A percentile compares a stretch with the other conserved stretches of the same genome.
These are phyloP conservation scores for Rhabdophis nuchalis DNA, from an alignment of 2,797 vertebrate species.

Conservation along the genomic window DNA sequence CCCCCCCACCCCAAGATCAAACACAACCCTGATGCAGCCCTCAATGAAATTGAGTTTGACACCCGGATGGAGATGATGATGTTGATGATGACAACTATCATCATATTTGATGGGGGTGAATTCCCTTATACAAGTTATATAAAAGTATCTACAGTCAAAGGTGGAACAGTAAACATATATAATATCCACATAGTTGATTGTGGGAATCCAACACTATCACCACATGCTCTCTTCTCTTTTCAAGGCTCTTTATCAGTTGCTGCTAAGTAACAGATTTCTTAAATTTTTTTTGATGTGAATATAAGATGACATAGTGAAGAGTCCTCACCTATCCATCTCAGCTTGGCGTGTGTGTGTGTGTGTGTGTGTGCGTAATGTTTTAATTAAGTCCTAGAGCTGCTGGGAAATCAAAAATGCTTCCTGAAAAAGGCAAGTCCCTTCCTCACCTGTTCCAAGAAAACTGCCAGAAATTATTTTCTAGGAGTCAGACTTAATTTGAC, in stretches of 20 bases:
- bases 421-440: not conserved
- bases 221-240: not conserved
- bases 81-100: not conserved
- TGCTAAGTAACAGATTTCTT: not conserved
- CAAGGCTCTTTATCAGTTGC: not conserved
- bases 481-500: not conserved
- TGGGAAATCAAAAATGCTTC: not conserved
- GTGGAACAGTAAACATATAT: not conserved
- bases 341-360: not conserved
- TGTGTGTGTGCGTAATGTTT: not conserved
- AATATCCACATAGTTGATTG: not conserved
- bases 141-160: not conserved
- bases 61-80: not conserved
- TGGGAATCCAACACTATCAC: not conserved
- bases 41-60: too few species aligned
- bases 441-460: not conserved
- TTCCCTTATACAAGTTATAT: not conserved
- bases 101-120: not conserved
- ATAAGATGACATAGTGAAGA: not conserved
- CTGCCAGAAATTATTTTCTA: not conserved
- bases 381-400: not conserved
- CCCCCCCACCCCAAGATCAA: too few species aligned
- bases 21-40: too few species aligned
- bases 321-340: not conserved
- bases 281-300: not conserved